These are phyloP conservation scores for Ciconia boyciana DNA, from an alignment of 2,113 vertebrate species.

Conservation along the genomic window DNA sequence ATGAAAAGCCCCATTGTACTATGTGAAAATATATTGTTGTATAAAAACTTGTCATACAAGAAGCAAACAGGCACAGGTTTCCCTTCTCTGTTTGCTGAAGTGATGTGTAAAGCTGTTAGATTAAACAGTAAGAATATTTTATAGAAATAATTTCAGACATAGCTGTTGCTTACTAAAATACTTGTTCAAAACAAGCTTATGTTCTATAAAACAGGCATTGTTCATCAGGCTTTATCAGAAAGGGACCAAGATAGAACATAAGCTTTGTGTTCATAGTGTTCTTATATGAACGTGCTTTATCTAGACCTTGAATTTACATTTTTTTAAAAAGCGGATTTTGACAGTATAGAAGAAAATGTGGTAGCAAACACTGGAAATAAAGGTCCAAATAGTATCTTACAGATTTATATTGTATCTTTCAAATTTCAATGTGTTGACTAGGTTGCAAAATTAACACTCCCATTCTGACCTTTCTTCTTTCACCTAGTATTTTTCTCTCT, in stretches of 20 bases:
- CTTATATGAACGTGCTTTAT: neutral
- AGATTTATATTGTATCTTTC: neutral
- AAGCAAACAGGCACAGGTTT: neutral
- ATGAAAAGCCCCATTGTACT: neutral
- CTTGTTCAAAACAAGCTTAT: neutral
- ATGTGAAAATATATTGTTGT: neutral
- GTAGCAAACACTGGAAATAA: neutral
- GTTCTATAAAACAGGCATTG: neutral
- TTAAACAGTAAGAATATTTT: neutral
- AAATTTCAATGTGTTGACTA: neutral
- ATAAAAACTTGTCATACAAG: neutral
- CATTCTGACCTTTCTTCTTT: neutral
- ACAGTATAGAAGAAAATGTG: neutral
- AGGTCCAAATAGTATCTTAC: neutral
- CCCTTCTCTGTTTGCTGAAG: neutral
- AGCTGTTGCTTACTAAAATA: neutral
- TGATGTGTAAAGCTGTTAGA: neutral
- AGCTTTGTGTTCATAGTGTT: neutral
- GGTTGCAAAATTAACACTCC: neutral
- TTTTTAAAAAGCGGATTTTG: neutral
- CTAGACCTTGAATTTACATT: neutral
- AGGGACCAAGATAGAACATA: neutral
- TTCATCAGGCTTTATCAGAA: neutral
- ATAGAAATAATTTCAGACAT: neutral
- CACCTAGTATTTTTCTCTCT: neutral